phyloP scores from a whole-genome alignment of 1,140 invertebrate species.

The Mizuhopecten yessoensis region DNA sequence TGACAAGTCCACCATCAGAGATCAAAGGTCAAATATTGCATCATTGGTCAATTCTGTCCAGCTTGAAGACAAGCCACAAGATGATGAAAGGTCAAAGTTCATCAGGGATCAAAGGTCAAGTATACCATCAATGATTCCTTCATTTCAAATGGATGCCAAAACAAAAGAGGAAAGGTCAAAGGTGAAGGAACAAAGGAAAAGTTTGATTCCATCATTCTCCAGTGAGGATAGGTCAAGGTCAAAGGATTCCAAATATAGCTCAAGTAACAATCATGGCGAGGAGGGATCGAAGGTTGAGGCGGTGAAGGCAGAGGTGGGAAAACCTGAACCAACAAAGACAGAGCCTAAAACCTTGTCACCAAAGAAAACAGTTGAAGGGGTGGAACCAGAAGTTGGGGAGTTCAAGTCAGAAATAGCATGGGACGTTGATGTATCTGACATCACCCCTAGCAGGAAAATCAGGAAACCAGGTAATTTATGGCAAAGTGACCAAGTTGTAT shows the following conservation, averaged over 20 bases:
- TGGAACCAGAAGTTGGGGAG: background rate
- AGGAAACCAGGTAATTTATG: conserved; percentile 55
- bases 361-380: background rate
- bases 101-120: conserved; percentile 31
- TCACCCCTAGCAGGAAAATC: conserved; percentile 19
- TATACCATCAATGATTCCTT: conserved; percentile 21
- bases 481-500: too few relatives aligned
- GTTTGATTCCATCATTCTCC: background rate
- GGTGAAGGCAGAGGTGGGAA: background rate
- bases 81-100: conserved; percentile 34
- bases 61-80: background rate
- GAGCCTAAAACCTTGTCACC: background rate
- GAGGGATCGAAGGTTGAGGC: background rate
- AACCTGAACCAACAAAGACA: background rate
- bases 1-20: background rate
- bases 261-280: conserved; percentile 43
- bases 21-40: conserved; percentile 29
- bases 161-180: background rate
- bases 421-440: conserved; percentile 69
- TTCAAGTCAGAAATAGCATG: conserved; percentile 55
- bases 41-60: background rate
- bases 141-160: conserved; percentile 1
- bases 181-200: conserved; percentile 43
- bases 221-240: background rate
- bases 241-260: conserved; percentile 42